Base-by-base conservation (phyloP, 2,888 invertebrate genomes). In the Acheta domesticus region DNA sequence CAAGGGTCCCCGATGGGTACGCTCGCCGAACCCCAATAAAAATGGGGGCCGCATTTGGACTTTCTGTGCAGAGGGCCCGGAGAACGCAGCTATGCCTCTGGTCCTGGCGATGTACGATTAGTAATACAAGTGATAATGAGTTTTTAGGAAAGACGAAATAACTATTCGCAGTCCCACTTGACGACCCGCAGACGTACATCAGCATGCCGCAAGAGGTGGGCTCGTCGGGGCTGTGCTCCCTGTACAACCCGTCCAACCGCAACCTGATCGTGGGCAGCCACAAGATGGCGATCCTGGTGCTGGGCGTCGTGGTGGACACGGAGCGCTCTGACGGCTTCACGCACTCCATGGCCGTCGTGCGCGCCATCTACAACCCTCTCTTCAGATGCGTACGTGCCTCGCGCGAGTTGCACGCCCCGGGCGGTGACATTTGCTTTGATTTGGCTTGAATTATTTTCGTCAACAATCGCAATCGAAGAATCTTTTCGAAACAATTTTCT, bases 251-350 rank as follows among this genome's bases (percentile, higher is more conserved):
- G 1, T 88, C 89, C 73, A 91, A 91, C 49, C 90, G 92, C 73
- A 91, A 93, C 84, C 88, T 92, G 83, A 87, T 94, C 79, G 88
- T 94, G 79, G 93, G 91, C 1, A 90, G 92, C 77, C 87, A 90
- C 81, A 89, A 90, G 86, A 89, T 94, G n/a, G 92, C 91, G 1
- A 86, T 90, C 12, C 82, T 94, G 16, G 87, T 90, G 81, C 89
- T 93, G 79, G 91, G 92, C 84, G 91, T 91, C 76, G 89, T 91
- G 82, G 89, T 93, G 11, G 78, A 79, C 50, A 62, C 91, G 19
- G 90, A 91, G 83, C 90, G 91, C 84, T 92, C 93, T 1, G 94
- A 94, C 86, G 94, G 94, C 12, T 91, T 89, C 84, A 93, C 93
- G 0, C 93, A 93, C 86, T 88, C 84, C 3, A 89, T 91, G 79